Evolutionary conservation across 2,888 invertebrate genomes (phyloP).

Genomic region (Epicampocera succincta): DNA sequence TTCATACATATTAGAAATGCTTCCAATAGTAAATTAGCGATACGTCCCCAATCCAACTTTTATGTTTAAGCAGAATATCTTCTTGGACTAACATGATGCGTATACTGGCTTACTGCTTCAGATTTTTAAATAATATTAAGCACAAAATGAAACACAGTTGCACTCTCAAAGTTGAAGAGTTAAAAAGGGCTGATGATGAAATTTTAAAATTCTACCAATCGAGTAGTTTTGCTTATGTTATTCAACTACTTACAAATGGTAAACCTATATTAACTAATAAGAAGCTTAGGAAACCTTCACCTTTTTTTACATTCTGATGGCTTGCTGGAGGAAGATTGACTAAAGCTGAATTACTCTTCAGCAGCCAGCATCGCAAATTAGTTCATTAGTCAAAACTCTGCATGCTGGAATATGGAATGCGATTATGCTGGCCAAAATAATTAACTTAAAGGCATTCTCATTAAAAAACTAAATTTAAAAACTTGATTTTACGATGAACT

Average conservation of each 20-base stretch:
- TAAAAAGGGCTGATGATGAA: neutral
- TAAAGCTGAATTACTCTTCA: conserved; percentile 13
- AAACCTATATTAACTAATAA: conserved; percentile 7
- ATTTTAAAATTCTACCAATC: conserved; percentile 18
- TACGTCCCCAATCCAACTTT: conserved; percentile 31
- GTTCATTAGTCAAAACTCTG: too few relatives aligned
- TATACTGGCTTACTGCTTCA: conserved; percentile 22
- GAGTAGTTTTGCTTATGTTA: neutral
- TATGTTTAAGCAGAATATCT: conserved; percentile 29
- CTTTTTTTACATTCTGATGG: conserved; percentile 25
- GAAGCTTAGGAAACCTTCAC: conserved; percentile 11
- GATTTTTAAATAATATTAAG: neutral
- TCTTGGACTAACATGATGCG: conserved; percentile 2
- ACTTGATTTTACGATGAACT: too few relatives aligned
- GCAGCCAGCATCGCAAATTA: conserved; percentile 38
- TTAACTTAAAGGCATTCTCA: too few relatives aligned
- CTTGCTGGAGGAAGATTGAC: conserved; percentile 9
- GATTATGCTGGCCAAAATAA: too few relatives aligned
- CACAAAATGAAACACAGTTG: neutral
- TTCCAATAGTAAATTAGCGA: conserved; percentile 7
- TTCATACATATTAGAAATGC: conserved; percentile 12
- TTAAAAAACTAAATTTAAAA: too few relatives aligned
- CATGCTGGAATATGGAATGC: too few relatives aligned
- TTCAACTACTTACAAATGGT: neutral
- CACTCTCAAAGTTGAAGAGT: neutral